Evolutionary conservation across 1,140 invertebrate genomes (phyloP), one percentile per base, ranked within the genome.

Genomic region (Drosophila bocqueti): DNA sequence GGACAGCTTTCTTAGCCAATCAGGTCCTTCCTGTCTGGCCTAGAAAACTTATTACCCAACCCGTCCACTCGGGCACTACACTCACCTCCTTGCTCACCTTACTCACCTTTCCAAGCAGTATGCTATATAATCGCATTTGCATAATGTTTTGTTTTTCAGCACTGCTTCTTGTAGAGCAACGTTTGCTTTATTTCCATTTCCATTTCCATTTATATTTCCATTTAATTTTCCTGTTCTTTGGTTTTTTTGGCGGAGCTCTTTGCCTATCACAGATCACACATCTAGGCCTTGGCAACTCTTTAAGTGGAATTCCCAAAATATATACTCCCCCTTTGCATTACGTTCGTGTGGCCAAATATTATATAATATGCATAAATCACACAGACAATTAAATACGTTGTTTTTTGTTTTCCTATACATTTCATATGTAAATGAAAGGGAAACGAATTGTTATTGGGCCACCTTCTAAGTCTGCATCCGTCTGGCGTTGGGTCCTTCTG

Each of bases 281-380:
- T 85, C 79, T 47, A 52, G 46, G 21, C 46, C 73, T 60, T 46
- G 52, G 46, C 40, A 87, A 87, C 76, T 76, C 76, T 89, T 89
- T 76, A 77, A 74, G 69, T 73, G 83, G 59, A 59, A 76, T 66
- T 61, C 83, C 49, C 58, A 71, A 64, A 73, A 49, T 60, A 55
- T 60, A 49, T 40, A 40, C 57, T 43, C 55, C 43, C 38, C 16
- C 15, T 21, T 10, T 38, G n/a, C 43, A 58, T 60, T 66, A 38
- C 29, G 21, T 67, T 63, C 26, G 47, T 67, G 50, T 64, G 26
- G 29, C 59, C n/a, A 81, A 71, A 62, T 61, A 80, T 66, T 54
- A 42, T 68, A 46, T 64, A 71, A 78, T 77, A 54, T 66, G 84
- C 77, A 89, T 87, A 87, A 87, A 87, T 87, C 83, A 87, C 74